A percentile compares a stretch with the other conserved stretches of the same genome.
phyloP scores from a whole-genome alignment of 2,888 invertebrate species.

The Leistus spinibarbis region DNA sequence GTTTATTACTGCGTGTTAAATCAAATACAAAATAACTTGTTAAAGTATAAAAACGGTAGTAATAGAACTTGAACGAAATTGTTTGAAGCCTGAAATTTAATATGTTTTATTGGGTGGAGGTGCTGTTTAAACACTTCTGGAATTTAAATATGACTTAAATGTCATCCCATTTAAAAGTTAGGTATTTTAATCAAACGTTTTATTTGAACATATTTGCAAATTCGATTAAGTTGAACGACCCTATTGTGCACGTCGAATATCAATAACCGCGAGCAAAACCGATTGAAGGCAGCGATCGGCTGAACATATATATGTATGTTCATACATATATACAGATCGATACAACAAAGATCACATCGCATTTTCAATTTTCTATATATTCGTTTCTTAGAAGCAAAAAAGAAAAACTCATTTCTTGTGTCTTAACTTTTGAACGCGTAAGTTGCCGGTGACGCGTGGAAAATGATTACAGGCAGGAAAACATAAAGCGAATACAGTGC shows the following conservation, averaged over 20 bases:
- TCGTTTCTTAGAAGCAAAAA: constrained; percentile 16
- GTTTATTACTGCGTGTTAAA: background rate
- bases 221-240: background rate
- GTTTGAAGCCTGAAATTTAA: no score
- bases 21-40: background rate
- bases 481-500: constrained; percentile 19
- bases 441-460: constrained; percentile 22
- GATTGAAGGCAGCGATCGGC: background rate
- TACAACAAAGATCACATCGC: constrained; percentile 2
- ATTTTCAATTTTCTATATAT: constrained; percentile 30
- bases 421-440: constrained; percentile 30
- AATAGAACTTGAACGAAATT: background rate
- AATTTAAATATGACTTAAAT: background rate
- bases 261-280: background rate
- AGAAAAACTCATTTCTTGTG: constrained; percentile 27
- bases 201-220: background rate
- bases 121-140: background rate
- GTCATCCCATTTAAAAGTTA: background rate
- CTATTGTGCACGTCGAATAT: background rate
- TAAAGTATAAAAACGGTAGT: background rate
- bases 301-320: no score
- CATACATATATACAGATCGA: background rate
- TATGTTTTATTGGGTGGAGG: background rate
- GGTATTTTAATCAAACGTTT: background rate
- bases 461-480: constrained; percentile 31